phyloP scores from a whole-genome alignment of 23 tunicate species.

The Trididemnum nubilum region DNA sequence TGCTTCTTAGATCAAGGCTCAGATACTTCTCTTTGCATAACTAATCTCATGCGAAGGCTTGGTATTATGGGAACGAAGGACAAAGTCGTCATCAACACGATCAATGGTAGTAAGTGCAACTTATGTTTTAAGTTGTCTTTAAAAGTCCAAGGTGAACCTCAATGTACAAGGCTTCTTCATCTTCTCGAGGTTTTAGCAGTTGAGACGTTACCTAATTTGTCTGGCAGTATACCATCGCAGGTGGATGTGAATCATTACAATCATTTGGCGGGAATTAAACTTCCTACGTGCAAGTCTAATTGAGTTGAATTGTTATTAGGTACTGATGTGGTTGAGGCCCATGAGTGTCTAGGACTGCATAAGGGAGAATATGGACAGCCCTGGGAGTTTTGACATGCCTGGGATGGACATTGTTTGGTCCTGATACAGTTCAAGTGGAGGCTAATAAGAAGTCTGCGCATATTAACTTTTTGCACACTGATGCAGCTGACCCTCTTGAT shows the following conservation, averaged over 20 bases:
- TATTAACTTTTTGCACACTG: background rate
- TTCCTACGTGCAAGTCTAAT: background rate
- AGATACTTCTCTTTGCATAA: background rate
- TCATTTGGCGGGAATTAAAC: background rate
- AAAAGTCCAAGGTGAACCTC: too few species aligned
- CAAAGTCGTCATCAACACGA: background rate
- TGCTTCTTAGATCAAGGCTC: background rate
- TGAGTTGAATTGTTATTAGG: background rate
- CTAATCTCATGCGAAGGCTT: background rate
- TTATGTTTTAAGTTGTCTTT: background rate
- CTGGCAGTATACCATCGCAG: background rate
- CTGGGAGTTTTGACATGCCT: background rate
- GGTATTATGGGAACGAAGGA: background rate
- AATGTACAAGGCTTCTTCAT: too few species aligned
- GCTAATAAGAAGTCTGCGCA: background rate
- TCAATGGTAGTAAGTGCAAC: background rate
- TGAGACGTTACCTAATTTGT: background rate
- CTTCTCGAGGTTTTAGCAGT: too few species aligned
- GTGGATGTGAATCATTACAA: background rate
- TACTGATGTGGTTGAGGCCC: background rate
- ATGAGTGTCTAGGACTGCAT: background rate
- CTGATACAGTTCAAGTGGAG: background rate
- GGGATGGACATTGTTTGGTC: background rate
- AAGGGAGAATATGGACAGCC: background rate
- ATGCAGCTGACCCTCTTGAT: background rate